Base-by-base conservation (phyloP, 1,140 invertebrate genomes). In the Diplogasteroides magnus region DNA sequence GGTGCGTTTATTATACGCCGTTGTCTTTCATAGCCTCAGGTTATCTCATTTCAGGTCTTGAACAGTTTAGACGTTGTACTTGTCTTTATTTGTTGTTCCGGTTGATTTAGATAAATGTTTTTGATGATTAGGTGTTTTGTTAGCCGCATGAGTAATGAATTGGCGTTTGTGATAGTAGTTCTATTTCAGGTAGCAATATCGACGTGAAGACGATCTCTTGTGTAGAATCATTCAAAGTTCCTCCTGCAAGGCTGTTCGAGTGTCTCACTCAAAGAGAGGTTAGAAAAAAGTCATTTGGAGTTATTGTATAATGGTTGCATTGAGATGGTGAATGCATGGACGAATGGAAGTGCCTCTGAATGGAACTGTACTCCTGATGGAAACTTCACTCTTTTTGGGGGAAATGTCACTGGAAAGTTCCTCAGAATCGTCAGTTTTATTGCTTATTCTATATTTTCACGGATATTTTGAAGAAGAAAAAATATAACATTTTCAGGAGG, bases 341-440 rank as follows among this genome's bases (percentile, higher is more conserved):
- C 76, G 2, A 73, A 73, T 29, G 74, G 75, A 11, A 64, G 58
- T 23, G 64, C 77, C 14, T 55, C 37, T n/a, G 70, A 72, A 2
- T 83, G 94, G 66, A 91, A 97, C 13, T 83, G 89, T 0, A 88
- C 88, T 67, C 90, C 90, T 75, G 90, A 89, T 55, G 94, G 94
- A 2, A 89, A 89, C 82, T 98, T 98, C 84, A 88, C 89, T 59
- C 84, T 98, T 1, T 95, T 97, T 84, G 90, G 90, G 74, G 93
- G 93, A 23, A 95, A 94, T 85, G 90, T 98, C 61, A 86, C 87
- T 27, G 95, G 95, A 1, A 88, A 89, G 78, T 97, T 97, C 84
- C 82, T 89, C 62, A 90, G 96, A 81, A 82, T 97, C 61, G 89
- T 88, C 81, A 83, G 37, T 56, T 23, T 19, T 71, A 27, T 19